Evolutionary conservation across 2,888 invertebrate species (phyloP).

Genomic region (Drosophila neonasuta): DNA sequence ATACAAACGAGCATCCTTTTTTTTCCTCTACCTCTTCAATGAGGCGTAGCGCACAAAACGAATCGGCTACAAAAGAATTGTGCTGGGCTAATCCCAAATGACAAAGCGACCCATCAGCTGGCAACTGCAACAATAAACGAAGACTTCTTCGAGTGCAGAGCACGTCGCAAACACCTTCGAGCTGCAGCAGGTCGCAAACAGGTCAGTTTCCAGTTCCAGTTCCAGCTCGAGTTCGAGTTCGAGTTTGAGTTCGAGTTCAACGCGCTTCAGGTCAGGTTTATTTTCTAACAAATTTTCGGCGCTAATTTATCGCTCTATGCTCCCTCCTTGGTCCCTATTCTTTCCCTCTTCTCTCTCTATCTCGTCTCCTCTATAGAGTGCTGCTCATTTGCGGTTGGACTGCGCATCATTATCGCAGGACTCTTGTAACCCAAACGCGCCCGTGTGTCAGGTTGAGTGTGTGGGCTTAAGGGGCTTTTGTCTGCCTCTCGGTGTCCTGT

Average conservation of each 20-base stretch:
- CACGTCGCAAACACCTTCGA: slow-evolving; percentile 35
- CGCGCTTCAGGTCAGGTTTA: background rate
- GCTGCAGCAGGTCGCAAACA: slow-evolving; percentile 33
- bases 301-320: slow-evolving; percentile 51
- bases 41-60: slow-evolving; percentile 37
- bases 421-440: background rate
- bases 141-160: background rate
- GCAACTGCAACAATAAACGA: slow-evolving; percentile 31
- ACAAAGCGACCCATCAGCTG: slow-evolving; percentile 53
- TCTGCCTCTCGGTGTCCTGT: slow-evolving; percentile 18
- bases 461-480: slow-evolving; percentile 41
- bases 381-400: slow-evolving; percentile 66
- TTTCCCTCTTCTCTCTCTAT: background rate
- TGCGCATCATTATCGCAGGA: slow-evolving; percentile 57
- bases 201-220: slow-evolving; percentile 29
- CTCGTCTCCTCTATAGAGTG: background rate
- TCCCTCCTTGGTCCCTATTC: background rate
- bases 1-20: slow-evolving; percentile 50
- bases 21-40: slow-evolving; percentile 23
- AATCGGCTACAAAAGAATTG: slow-evolving; percentile 9
- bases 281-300: slow-evolving; percentile 58
- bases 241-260: slow-evolving; percentile 2
- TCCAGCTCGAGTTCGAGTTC: slow-evolving; percentile 25
- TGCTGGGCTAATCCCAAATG: slow-evolving; percentile 56
- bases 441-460: slow-evolving; percentile 46